Evolutionary conservation across 2,113 vertebrate genomes (phyloP).

Genomic region (Brachyhypopomus occidentalis): DNA sequence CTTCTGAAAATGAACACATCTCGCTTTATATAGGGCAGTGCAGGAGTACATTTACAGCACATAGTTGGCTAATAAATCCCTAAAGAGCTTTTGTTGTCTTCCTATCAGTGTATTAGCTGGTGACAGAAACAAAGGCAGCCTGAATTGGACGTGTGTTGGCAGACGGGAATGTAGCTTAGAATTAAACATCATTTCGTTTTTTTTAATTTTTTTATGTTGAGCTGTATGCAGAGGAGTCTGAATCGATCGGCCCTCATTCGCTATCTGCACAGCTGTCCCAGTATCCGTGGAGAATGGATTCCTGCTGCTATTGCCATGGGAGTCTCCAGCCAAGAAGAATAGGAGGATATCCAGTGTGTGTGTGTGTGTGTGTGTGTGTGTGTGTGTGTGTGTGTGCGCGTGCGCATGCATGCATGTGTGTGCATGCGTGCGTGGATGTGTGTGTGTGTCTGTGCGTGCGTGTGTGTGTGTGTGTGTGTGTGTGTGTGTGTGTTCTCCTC

Average conservation of each 20-base stretch:
- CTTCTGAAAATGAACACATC: not conserved
- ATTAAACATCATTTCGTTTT: slow-evolving; percentile 68
- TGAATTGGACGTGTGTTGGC: slow-evolving; percentile 63
- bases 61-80: slow-evolving; percentile 49
- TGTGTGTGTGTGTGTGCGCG: slow-evolving; percentile 62
- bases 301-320: slow-evolving; percentile 75
- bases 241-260: slow-evolving; percentile 70
- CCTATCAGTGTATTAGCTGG: slow-evolving; percentile 53
- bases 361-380: slow-evolving; percentile 51
- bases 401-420: slow-evolving; percentile 42
- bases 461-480: slow-evolving; percentile 43
- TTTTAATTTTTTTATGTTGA: slow-evolving; percentile 68
- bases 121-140: slow-evolving; percentile 63
- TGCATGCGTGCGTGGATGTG: too few relatives aligned
- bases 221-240: slow-evolving; percentile 67
- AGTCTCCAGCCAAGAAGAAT: slow-evolving; percentile 77
- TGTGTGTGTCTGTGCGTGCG: slow-evolving; percentile 56
- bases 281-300: slow-evolving; percentile 81
- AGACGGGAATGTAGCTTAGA: slow-evolving; percentile 64
- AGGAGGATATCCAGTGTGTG: slow-evolving; percentile 78
- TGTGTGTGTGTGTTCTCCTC: slow-evolving; percentile 62
- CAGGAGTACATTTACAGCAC: slow-evolving; percentile 53
- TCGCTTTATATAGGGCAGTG: slow-evolving; percentile 28
- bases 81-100: slow-evolving; percentile 51
- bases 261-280: slow-evolving; percentile 77